Evolutionary conservation across 2,888 invertebrate species (phyloP), one percentile per base, ranked within the genome.

Genomic region (Microctonus hyperodae): DNA sequence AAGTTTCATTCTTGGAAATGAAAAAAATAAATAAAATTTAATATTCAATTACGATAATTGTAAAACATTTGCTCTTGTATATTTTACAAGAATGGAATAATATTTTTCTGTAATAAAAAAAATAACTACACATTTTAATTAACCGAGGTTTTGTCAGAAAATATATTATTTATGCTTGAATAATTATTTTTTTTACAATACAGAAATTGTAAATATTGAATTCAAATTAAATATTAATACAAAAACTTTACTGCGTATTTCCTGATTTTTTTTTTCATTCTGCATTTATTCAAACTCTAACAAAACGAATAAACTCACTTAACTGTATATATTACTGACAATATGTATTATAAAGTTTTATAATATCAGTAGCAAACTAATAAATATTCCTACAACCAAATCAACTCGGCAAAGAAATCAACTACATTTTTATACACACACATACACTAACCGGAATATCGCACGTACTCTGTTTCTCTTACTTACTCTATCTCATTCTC

Each of bases 321-420:
- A 60, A 33, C 31, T 31, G 33, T 13, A 40, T 20, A 28, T 53
- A 28, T 53, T 13, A 51, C 62, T 44, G 40, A 40, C 16, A 33
- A 56, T 33, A 20, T 56, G 20, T 13, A 33, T 33, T n/a, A 31
- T 4, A 5, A 22, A 35, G 25, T 53, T 23, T 51, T 25, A 25
- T 20, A 51, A n/a, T 55, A 20, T 16, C 55, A 55, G 55, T 55
- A 55, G 55, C 55, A 33, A 16, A 55, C 55, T 55, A 55, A 55
- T 55, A 55, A 55, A 55, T 55, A 55, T 33, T n/a, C 35, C 56
- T 51, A n/a, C 31, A 33, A 31, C 35, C 58, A 33, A 35, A 23
- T 31, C 35, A 33, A 20, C 56, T 11, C n/a, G 37, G 60, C 33
- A 25, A 53, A 62, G 62, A 31, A 63, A 63, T 63, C 63, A 56